Percentiles rank a stretch among this genome's conserved stretches.
These are phyloP conservation scores for Euproctis similis DNA, from an alignment of 2,888 invertebrate species.

Conservation along the genomic window DNA sequence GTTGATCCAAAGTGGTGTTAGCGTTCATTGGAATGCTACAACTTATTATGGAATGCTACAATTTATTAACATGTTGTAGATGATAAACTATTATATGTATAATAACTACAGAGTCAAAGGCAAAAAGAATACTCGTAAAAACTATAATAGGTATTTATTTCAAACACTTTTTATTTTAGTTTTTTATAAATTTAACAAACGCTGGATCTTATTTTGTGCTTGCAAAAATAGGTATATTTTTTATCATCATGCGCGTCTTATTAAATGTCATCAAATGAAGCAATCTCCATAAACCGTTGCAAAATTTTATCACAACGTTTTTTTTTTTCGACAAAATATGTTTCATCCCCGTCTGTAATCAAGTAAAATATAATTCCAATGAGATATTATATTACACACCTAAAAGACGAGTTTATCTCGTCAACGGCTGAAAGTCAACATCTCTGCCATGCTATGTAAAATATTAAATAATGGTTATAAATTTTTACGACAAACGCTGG, in stretches of 20 bases:
- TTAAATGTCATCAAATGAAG: slow-evolving; percentile 15
- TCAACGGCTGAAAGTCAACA: slow-evolving; percentile 16
- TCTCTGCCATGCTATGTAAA: slow-evolving; percentile 24
- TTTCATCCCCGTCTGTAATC: too few species aligned
- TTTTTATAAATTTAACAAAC: neutral
- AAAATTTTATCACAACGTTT: slow-evolving; percentile 19
- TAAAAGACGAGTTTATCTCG: slow-evolving; percentile 19
- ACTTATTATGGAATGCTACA: too few species aligned
- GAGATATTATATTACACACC: slow-evolving; percentile 10
- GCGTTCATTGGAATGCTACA: too few species aligned
- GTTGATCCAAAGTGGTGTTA: too few species aligned
- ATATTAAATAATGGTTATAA: slow-evolving; percentile 24
- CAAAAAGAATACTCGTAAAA: too few species aligned
- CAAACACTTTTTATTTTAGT: neutral
- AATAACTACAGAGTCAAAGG: too few species aligned
- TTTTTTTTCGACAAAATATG: slow-evolving; percentile 11
- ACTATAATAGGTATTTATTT: too few species aligned
- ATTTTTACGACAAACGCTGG: slow-evolving; percentile 18
- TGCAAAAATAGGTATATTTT: neutral
- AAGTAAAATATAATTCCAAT: slow-evolving; percentile 16
- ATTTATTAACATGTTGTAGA: too few species aligned
- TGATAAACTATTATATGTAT: too few species aligned
- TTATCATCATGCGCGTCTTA: slow-evolving; percentile 12
- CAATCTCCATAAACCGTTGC: slow-evolving; percentile 14
- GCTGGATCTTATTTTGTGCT: too few species aligned